Base-by-base conservation (phyloP, 2,797 vertebrate species). In the Hoplostethus mediterraneus region DNA sequence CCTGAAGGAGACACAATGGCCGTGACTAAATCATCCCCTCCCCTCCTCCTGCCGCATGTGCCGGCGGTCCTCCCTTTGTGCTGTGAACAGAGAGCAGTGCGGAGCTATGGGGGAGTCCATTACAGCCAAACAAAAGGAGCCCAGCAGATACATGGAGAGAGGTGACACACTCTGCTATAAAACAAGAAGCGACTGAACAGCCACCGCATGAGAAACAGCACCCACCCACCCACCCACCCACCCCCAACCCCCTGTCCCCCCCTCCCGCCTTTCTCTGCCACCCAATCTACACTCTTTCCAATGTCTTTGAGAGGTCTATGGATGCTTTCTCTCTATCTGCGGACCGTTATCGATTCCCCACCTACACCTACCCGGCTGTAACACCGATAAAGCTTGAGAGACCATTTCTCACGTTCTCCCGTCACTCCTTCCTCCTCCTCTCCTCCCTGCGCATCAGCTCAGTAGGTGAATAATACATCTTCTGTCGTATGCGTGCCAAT, bases 71-170 rank as follows among this genome's bases (percentile, higher is more conserved):
- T 59, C 66, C 83, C 74, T 93, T 95, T 94, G 92, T 94, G 82
- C 71, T 38, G 62, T 17, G 57, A 84, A 81, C 86, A 85, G 53
- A 86, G 90, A 40, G 55, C 8, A 62, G 21, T 4, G 31, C 58
- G 52, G 9, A 87, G 77, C 85, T 85, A 88, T 84, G 80, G 87
- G 87, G 72, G 82, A 90, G 86, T 85, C 82, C 80, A 94, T 94
- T 92, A 92, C 67, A 78, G 78, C 66, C 61, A 51, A 83, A 89
- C 91, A 93, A 94, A 94, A 90, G 90, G 84, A 65, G 73, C 67
- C 58, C 47, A 12, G 70, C 71, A 6, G 61, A 72, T 55, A 80
- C 68, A 63, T 51, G 40, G 71, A 52, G 54, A 61, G 83, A 72
- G 64, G 72, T 72, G 81, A 89, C 77, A 81, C 82, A 55, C 70